Conservation (phyloP, 2,797 vertebrate species). For the Scomberomorus guttatus region DNA sequence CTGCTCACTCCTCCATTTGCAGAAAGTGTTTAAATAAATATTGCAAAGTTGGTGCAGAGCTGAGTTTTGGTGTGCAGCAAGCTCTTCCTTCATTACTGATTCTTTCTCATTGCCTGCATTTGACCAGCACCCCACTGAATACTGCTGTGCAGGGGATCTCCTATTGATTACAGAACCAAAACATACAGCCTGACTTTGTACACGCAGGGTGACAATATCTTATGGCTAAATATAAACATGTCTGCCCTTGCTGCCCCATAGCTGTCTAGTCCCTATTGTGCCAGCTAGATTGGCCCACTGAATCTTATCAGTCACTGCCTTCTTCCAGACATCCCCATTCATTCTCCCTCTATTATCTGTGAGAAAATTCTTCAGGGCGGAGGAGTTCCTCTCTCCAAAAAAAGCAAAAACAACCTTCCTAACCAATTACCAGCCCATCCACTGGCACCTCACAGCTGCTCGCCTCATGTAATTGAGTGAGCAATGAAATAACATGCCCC, state of each 20-base stretch:
- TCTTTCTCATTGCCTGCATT: not conserved
- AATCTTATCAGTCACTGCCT: slow-evolving; percentile 74
- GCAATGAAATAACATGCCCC: slow-evolving; percentile 82
- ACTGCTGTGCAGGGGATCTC: not conserved
- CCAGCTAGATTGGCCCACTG: slow-evolving; percentile 54
- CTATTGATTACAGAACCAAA: slow-evolving; percentile 21
- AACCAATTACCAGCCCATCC: slow-evolving; percentile 80
- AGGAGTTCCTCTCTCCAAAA: slow-evolving; percentile 36
- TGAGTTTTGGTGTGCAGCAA: not conserved
- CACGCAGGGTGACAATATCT: slow-evolving; percentile 19
- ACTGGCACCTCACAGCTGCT: slow-evolving; percentile 77
- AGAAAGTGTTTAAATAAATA: not conserved
- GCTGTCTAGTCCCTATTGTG: slow-evolving; percentile 55
- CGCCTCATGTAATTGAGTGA: slow-evolving; percentile 81
- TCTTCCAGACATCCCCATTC: slow-evolving; percentile 66
- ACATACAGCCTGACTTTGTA: slow-evolving; percentile 4
- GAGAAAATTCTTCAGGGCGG: slow-evolving; percentile 47
- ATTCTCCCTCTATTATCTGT: slow-evolving; percentile 49
- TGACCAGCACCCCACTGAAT: not conserved
- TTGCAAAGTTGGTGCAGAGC: slow-evolving; percentile 9
- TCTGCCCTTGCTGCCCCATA: slow-evolving; percentile 27
- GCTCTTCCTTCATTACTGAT: slow-evolving; percentile 7
- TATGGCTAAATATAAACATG: slow-evolving; percentile 47
- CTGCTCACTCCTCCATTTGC: not conserved
- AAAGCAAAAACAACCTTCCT: slow-evolving; percentile 76